Evolutionary conservation across 2,113 vertebrate genomes (phyloP), one percentile per base, ranked within the genome.

Genomic region (Peucedramus taeniatus): DNA sequence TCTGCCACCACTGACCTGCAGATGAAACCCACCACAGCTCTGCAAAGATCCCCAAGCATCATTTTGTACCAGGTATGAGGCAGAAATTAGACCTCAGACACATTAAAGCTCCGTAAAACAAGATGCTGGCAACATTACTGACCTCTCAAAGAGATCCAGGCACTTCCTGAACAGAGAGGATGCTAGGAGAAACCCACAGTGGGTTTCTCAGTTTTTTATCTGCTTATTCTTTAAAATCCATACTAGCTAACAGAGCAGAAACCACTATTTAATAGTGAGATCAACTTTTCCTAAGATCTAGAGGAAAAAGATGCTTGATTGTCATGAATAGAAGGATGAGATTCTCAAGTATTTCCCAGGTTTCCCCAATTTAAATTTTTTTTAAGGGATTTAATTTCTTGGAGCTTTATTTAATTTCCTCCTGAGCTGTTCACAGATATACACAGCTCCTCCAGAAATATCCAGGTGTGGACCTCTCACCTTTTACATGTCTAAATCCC

Each of bases 321-420:
- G 10, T 23, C 59, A 76, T 9, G 10, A 93, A 81, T 84, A 59
- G 40, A 22, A 75, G 37, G 11, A 69, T 6, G 9, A 60, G 28
- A 86, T 12, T 22, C 49, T 33, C 10, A 18, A 53, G 20, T 65
- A 57, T 33, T 70, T 70, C 42, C 39, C 26, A 45, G 35, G 4
- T 27, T 9, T 8, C 15, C 10, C 19, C 4, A 40, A 0, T 42
- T 37, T 47, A 11, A 24, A 17, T 1, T 2, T 49, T 68, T 81
- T 35, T 47, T 5, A 47, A 53, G 30, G 13, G n/a, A 75, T 61
- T 76, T 83, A 21, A 15, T 45, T 90, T 49, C 24, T 30, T 74
- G 40, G 10, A 65, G 40, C 19, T 64, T 64, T 54, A 68, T 53
- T 45, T 68, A 10, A 19, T 45, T 83, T 61, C 23, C 23, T 50